These are phyloP conservation scores for Coreoperca whiteheadi DNA, from an alignment of 2,113 vertebrate species.

Conservation along the genomic window DNA sequence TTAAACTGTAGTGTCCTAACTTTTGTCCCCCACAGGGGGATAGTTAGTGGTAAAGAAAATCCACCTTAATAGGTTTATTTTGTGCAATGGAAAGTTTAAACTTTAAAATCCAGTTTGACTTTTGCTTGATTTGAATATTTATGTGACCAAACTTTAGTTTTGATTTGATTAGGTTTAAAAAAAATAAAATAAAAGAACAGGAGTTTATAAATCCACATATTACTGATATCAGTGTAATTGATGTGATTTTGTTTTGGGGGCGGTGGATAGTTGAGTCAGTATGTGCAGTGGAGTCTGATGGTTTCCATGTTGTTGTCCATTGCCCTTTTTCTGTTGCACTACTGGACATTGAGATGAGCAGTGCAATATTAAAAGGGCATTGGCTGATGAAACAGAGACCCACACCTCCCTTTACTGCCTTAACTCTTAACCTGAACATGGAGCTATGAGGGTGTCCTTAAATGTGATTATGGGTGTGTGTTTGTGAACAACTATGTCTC, in stretches of 20 bases:
- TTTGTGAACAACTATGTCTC: not conserved
- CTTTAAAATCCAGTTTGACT: slow-evolving; percentile 22
- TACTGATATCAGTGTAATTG: not conserved
- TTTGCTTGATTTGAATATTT: not conserved
- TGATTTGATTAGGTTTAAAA: not conserved
- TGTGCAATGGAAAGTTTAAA: slow-evolving; percentile 1
- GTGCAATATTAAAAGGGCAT: slow-evolving; percentile 99
- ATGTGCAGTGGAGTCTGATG: slow-evolving; percentile 63
- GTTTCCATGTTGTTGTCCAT: slow-evolving; percentile 89
- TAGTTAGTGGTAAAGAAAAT: not conserved
- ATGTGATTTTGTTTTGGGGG: not conserved
- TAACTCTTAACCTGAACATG: slow-evolving; percentile 80
- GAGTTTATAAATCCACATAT: not conserved
- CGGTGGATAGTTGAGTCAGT: slow-evolving; percentile 44
- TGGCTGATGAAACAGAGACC: slow-evolving; percentile 91
- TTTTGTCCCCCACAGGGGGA: slow-evolving; percentile 14
- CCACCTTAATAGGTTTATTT: not conserved
- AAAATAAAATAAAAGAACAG: not conserved
- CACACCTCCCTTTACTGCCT: slow-evolving; percentile 71
- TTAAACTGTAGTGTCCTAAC: slow-evolving; percentile 32
- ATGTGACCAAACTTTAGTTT: not conserved
- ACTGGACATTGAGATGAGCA: slow-evolving; percentile 94
- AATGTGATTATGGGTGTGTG: slow-evolving; percentile 7
- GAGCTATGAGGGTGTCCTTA: slow-evolving; percentile 52
- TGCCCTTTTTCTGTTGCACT: slow-evolving; percentile 99